Conservation (phyloP, 2,888 invertebrate genomes). For the Dryobota labecula region DNA sequence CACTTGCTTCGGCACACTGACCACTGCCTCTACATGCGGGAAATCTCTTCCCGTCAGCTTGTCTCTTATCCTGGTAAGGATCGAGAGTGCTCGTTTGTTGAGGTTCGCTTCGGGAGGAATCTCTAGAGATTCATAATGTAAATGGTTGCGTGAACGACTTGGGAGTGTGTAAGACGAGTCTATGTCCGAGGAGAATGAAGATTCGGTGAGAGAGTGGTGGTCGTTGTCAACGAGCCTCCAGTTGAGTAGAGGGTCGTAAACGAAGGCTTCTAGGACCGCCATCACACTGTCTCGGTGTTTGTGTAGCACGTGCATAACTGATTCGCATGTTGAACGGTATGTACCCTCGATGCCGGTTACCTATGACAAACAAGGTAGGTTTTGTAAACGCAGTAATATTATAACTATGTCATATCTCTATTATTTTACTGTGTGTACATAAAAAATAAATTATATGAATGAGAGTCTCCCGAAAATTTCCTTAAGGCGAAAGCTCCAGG, state of each 20-base stretch:
- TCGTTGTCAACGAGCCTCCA: conserved; percentile 94
- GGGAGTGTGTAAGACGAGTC: conserved; percentile 84
- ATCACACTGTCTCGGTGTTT: conserved; percentile 99
- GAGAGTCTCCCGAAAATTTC: too few relatives aligned
- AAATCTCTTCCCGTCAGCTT: conserved; percentile 99
- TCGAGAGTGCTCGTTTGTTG: conserved; percentile 97
- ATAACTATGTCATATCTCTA: too few relatives aligned
- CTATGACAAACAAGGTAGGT: conserved; percentile 59
- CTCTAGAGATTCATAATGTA: conserved; percentile 85
- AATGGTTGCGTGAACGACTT: conserved; percentile 81
- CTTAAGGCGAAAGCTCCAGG: too few relatives aligned
- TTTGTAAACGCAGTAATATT: too few relatives aligned
- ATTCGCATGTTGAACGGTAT: conserved; percentile 98
- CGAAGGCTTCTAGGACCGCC: conserved; percentile 99
- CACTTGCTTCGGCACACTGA: conserved; percentile 97
- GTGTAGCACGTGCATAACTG: conserved; percentile 98
- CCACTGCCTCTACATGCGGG: conserved; percentile 92
- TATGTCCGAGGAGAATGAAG: conserved; percentile 85
- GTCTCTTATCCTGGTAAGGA: conserved; percentile 97
- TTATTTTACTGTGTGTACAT: too few relatives aligned
- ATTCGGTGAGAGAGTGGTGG: conserved; percentile 82
- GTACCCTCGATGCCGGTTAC: conserved; percentile 99
- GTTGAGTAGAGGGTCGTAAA: conserved; percentile 99
- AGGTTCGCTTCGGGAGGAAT: conserved; percentile 93
- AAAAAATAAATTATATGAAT: too few relatives aligned